A percentile compares a stretch with the other conserved stretches of the same genome.
Evolutionary conservation across 2,888 invertebrate species (phyloP).

Genomic region (Melieria picta): DNA sequence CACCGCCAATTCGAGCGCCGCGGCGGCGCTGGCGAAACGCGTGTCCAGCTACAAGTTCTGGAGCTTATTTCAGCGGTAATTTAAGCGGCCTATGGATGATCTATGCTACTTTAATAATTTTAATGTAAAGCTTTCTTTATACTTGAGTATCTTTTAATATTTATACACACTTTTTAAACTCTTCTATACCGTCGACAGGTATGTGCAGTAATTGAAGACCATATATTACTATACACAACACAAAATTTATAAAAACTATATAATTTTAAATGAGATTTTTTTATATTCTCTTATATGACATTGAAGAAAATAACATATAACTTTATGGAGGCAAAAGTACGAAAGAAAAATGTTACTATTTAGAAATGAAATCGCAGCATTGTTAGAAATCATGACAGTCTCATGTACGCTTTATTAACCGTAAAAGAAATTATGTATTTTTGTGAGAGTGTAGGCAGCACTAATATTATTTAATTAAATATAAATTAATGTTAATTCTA

Average conservation of each 20-base stretch:
- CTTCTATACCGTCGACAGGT: too few species aligned
- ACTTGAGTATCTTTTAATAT: constrained; percentile 49
- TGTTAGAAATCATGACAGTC: constrained; percentile 51
- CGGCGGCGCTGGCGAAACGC: constrained; percentile 64
- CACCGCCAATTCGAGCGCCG: constrained; percentile 50
- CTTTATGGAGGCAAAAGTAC: too few species aligned
- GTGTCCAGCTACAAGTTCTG: constrained; percentile 65
- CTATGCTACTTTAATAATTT: constrained; percentile 56
- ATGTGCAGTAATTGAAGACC: too few species aligned
- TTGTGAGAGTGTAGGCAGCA: background rate
- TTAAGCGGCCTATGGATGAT: constrained; percentile 38
- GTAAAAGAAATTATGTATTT: constrained; percentile 34
- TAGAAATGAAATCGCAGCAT: background rate
- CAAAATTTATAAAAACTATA: constrained; percentile 18
- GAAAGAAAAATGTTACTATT: too few species aligned
- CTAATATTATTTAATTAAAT: background rate
- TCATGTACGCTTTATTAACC: constrained; percentile 57
- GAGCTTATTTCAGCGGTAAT: constrained; percentile 69
- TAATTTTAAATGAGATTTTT: constrained; percentile 7
- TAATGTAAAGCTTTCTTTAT: constrained; percentile 52
- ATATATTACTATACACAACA: constrained; percentile 12
- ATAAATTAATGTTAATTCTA: too few species aligned
- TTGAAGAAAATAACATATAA: background rate
- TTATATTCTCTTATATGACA: background rate
- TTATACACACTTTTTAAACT: constrained; percentile 44